Base-by-base conservation (phyloP, 2,888 invertebrate species). In the Pogonocherus hispidulus region DNA sequence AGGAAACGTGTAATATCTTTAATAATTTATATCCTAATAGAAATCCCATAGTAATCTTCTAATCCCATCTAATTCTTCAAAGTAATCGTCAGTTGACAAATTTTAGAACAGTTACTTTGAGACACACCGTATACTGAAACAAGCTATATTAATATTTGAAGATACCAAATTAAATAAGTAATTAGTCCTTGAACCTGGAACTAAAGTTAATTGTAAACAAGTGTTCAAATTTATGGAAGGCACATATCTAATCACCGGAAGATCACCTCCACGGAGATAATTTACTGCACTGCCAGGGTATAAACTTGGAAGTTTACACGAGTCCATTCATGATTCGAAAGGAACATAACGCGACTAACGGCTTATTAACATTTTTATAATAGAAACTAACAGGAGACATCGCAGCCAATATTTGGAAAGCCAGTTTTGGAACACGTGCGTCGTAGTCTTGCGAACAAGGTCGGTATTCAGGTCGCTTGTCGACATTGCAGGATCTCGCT, bases 401-500 rank as follows among this genome's bases (percentile, higher is more conserved):
- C 49, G 23, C 35, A 59, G 41, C 37, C 57, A 67, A 63, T 72
- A 72, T 75, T 72, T 75, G 72, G 75, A 75, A 73, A 73, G 71
- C 71, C 71, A 71, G 69, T 71, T 71, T 71, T 57, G 44, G 69
- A 55, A 68, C 80, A 80, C 80, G 80, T 79, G 80, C 62, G 41
- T 79, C 71, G 73, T 74, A 71, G 73, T 73, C 76, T 72, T 76
- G 77, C 76, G 78, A 80, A 80, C 82, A 81, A 81, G 83, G 82
- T 76, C 80, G 83, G 82, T 80, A 83, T 82, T 83, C 81, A 82
- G 83, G 83, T 82, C 82, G 79, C n/a, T 69, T 77, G 32, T 6
- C 69, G 72, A 70, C 65, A 67, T 68, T 66, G 73, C 72, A 79
- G 77, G 78, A 78, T 79, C 80, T 80, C 76, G 80, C 82, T 75